phyloP scores from a whole-genome alignment of 2,113 vertebrate species.

The Megaceryle torquata region DNA sequence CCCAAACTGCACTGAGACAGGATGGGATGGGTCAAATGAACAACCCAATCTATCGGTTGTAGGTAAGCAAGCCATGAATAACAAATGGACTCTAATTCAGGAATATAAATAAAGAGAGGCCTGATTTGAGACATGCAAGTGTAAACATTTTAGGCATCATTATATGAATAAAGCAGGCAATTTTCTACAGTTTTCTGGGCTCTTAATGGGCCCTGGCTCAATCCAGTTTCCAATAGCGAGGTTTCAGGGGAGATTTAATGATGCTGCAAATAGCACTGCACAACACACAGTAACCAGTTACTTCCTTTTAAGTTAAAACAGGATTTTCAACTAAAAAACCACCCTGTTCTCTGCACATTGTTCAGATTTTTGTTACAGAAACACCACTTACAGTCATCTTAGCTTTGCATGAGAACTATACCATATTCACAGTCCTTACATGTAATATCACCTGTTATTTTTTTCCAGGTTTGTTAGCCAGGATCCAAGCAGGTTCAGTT shows the following conservation, averaged over 20 bases:
- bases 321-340: background rate
- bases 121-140: background rate
- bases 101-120: background rate
- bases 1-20: background rate
- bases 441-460: background rate
- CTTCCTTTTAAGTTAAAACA: constrained; percentile 12
- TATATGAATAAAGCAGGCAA: background rate
- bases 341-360: background rate
- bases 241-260: constrained; percentile 26
- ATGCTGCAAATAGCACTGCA: constrained; percentile 1
- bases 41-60: background rate
- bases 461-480: background rate
- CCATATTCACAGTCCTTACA: background rate
- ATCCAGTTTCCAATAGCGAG: background rate
- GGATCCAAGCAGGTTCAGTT: background rate
- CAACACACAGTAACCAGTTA: background rate
- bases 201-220: constrained; percentile 6
- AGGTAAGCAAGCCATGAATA: background rate
- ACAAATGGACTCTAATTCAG: constrained; percentile 1
- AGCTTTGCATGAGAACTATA: background rate
- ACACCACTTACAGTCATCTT: background rate
- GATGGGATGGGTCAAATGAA: background rate
- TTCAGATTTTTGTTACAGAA: background rate
- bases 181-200: constrained; percentile 2
- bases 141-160: background rate